A percentile compares a stretch with the other conserved stretches of the same genome.
Conservation (phyloP, 2,113 vertebrate genomes). For the Grammomys surdaster region DNA sequence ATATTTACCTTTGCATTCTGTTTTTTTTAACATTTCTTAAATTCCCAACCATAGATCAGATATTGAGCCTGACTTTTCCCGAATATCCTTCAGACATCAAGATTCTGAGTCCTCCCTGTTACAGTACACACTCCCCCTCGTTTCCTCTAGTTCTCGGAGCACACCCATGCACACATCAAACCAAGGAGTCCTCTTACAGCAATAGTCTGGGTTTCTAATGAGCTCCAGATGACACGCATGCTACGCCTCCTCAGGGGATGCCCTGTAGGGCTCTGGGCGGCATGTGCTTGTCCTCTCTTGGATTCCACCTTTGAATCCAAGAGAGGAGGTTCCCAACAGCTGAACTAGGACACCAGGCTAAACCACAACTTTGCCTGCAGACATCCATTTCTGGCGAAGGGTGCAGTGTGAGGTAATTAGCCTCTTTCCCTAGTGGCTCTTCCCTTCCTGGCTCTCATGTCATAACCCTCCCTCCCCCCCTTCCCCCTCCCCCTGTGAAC, state of each 20-base stretch:
- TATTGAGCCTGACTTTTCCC: background rate
- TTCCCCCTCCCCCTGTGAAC: background rate
- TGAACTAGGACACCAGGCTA: background rate
- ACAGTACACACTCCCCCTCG: too few relatives aligned
- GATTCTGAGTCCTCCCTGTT: background rate
- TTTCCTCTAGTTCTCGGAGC: background rate
- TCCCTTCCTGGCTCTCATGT: background rate
- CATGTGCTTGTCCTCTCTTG: background rate
- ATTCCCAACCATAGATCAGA: background rate
- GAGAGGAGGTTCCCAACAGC: background rate
- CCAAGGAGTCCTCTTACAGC: background rate
- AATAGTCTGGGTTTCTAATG: background rate
- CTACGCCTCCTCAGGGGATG: background rate
- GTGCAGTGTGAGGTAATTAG: background rate
- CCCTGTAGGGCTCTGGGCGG: rapidly evolving
- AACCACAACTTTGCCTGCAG: background rate
- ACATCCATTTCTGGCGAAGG: too few relatives aligned
- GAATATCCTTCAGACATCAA: background rate
- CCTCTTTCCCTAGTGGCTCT: background rate
- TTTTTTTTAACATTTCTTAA: background rate
- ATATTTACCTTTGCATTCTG: slow-evolving; percentile 17
- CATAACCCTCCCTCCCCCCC: background rate
- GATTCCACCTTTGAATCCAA: background rate
- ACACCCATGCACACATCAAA: too few relatives aligned
- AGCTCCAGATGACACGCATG: rapidly evolving